Percentiles rank a stretch among this genome's conserved stretches.
Evolutionary conservation across 2,797 vertebrate genomes (phyloP).

Genomic region (Psittacula echo): DNA sequence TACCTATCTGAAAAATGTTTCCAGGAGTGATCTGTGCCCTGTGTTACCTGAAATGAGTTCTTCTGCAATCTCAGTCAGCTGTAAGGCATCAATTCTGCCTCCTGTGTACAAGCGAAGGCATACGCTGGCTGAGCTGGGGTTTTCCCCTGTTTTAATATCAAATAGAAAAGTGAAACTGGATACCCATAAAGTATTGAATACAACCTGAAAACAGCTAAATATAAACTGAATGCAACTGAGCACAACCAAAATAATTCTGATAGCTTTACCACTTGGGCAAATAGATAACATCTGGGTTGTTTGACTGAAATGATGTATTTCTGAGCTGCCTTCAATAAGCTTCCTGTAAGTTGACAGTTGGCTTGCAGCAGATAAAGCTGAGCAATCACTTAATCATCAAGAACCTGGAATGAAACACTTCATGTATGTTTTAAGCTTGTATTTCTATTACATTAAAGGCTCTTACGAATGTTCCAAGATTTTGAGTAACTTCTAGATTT

Average conservation of each 20-base stretch:
- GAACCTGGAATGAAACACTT: constrained; percentile 52
- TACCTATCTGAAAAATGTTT: background rate
- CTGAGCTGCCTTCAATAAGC: constrained; percentile 43
- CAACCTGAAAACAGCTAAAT: constrained; percentile 10
- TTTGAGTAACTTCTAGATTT: constrained; percentile 17
- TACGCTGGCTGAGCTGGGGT: background rate
- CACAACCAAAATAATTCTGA: background rate
- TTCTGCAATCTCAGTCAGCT: background rate
- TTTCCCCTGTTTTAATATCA: background rate
- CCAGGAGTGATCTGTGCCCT: background rate
- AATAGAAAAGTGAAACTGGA: constrained; percentile 30
- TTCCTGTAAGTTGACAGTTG: constrained; percentile 1
- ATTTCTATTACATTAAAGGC: constrained; percentile 19
- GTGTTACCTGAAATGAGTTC: background rate
- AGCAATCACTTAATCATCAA: constrained; percentile 35
- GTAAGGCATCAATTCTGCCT: background rate
- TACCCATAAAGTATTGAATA: background rate
- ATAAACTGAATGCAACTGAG: background rate
- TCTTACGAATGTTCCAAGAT: background rate
- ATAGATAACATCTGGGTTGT: constrained; percentile 38
- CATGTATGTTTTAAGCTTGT: constrained; percentile 14
- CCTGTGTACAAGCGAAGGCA: background rate
- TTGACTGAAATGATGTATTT: constrained; percentile 2
- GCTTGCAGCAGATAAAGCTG: constrained; percentile 47
- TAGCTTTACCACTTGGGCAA: background rate